A percentile compares a stretch with the other conserved stretches of the same genome.
These are phyloP conservation scores for Cyprinus carpio DNA, from an alignment of 2,113 vertebrate species.

Conservation along the genomic window DNA sequence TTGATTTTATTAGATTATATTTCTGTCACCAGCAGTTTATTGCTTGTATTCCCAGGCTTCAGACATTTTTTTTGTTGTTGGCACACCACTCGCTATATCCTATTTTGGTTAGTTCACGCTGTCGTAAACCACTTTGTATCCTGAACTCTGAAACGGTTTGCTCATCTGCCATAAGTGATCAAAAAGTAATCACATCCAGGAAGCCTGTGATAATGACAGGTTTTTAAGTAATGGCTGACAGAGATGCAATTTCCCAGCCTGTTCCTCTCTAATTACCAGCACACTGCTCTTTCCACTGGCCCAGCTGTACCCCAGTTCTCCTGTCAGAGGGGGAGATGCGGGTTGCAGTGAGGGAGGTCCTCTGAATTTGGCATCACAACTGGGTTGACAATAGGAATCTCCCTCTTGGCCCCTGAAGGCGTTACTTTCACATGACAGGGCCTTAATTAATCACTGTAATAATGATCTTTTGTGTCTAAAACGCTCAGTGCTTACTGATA, in stretches of 20 bases:
- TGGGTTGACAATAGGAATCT: constrained; percentile 30
- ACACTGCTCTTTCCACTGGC: not conserved
- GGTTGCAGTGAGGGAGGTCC: not conserved
- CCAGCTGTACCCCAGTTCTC: constrained; percentile 25
- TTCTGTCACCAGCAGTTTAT: constrained; percentile 23
- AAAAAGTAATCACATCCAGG: constrained; percentile 18
- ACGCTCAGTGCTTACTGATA: constrained; percentile 38
- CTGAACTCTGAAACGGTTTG: not conserved
- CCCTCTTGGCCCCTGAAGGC: constrained; percentile 38
- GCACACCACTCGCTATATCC: not conserved
- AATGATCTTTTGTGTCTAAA: constrained; percentile 32
- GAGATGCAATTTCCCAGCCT: constrained; percentile 26
- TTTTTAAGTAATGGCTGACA: constrained; percentile 34
- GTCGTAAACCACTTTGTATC: not conserved
- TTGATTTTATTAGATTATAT: constrained; percentile 6
- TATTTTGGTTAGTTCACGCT: not conserved
- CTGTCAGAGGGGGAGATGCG: not conserved
- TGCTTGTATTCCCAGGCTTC: not conserved
- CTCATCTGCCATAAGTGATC: constrained; percentile 3
- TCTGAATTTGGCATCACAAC: constrained; percentile 9
- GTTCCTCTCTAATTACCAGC: constrained; percentile 35
- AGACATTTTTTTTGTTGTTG: not conserved
- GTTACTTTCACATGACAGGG: constrained; percentile 31
- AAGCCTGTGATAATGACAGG: constrained; percentile 40
- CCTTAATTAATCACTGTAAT: constrained; percentile 50